phyloP scores from a whole-genome alignment of 1,140 invertebrate genomes.

The Calephelis nemesis region DNA sequence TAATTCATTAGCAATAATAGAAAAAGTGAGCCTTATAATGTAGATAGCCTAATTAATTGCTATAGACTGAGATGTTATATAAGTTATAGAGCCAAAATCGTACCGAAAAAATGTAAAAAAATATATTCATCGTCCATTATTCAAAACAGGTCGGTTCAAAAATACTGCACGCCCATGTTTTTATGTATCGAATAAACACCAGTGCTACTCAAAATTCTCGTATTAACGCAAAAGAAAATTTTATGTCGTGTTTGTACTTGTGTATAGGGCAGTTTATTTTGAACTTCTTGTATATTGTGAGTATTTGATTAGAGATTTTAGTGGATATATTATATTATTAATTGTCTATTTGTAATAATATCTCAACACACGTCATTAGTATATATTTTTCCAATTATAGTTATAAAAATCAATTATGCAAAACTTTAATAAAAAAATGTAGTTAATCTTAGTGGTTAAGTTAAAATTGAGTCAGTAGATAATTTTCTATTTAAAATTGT shows the following conservation, averaged over 20 bases:
- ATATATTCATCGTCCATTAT: conserved; percentile 6
- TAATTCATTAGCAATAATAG: conserved; percentile 32
- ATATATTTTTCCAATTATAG: conserved; percentile 16
- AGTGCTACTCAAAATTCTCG: too few species aligned
- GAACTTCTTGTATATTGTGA: conserved; percentile 9
- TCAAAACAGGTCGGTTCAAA: conserved; percentile 3
- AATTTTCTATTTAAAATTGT: conserved; percentile 10
- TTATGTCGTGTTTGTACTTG: too few species aligned
- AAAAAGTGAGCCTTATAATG: conserved; percentile 21
- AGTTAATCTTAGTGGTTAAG: conserved; percentile 17
- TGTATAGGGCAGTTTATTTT: not conserved
- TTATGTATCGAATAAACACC: too few species aligned
- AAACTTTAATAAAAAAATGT: conserved; percentile 21
- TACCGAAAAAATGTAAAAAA: conserved; percentile 10
- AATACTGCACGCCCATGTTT: not conserved
- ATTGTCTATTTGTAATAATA: conserved; percentile 12
- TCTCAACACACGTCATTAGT: conserved; percentile 6
- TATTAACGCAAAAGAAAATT: too few species aligned
- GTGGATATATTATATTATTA: not conserved
- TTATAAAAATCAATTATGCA: conserved; percentile 12
- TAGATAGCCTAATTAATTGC: conserved; percentile 22
- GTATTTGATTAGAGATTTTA: conserved; percentile 16
- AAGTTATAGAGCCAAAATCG: conserved; percentile 14
- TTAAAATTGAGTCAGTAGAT: conserved; percentile 15
- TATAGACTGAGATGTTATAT: conserved; percentile 27